Base-by-base conservation (phyloP, 2,113 vertebrate species). In the Gopherus evgoodei region DNA sequence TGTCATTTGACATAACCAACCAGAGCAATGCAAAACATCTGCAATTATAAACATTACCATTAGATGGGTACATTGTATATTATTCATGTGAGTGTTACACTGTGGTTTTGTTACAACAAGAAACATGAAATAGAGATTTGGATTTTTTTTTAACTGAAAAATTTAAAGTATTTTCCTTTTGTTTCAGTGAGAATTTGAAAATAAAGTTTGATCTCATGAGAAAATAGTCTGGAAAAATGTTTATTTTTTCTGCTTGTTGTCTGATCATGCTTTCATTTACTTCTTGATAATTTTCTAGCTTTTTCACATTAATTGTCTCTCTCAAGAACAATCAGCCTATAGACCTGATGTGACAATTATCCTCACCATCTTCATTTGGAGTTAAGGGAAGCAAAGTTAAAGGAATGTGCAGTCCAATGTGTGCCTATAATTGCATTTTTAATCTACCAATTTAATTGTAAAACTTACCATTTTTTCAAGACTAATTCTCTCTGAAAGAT, bases 391-490 rank as follows among this genome's bases (percentile, higher is more conserved):
- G 25, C 27, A 29, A 11, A 93, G 8, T 72, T 38, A 11, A 5
- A 22, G 3, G 1, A 53, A 1, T 69, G 54, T 81, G 59, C 14
- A 81, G 35, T 21, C 0, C 0, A 69, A 6, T 81, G 50, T 84
- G 10, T 82, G 3, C 22, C 84, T 65, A 84, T 4, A 92, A 86
- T 6, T 79, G 0, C 56, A 49, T 69, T 84, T 75, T 62, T 88
- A 75, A 49, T 25, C n/a, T 31, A 14, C 2, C 11, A 25, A 57
- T 16, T 89, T 56, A 7, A 14, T 8, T 54, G 8, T n/a, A 49
- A n/a, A 59, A 54, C 16, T 56, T 81, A 2, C 44, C 54, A 25
- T 54, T 84, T 86, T 89, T 94, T 86, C 54, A 49, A 3, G 2
- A 42, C 88, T 24, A 91, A 76, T 11, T n/a, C 57, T 17, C 13